Conservation (phyloP, 2,888 invertebrate genomes). For the Noctua comes region DNA sequence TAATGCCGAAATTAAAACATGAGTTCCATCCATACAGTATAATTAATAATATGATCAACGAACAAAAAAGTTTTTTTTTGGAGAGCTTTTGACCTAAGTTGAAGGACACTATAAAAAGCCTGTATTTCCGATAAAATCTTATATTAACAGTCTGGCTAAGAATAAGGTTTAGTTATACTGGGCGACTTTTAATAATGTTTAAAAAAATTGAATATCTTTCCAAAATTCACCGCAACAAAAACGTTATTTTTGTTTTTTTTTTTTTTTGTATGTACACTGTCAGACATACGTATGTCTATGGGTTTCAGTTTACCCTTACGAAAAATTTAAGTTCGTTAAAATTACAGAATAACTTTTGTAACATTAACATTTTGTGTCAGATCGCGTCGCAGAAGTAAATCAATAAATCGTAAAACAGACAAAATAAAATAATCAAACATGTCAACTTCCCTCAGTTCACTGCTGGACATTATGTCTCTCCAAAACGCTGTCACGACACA, state of each 20-base stretch:
- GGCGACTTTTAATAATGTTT: background rate
- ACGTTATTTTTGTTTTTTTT: background rate
- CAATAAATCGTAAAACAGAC: background rate
- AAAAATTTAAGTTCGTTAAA: background rate
- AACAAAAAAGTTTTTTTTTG: background rate
- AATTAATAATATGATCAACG: conserved; percentile 8
- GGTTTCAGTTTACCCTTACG: background rate
- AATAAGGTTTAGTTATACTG: conserved; percentile 15
- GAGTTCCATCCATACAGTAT: background rate
- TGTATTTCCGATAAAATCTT: conserved; percentile 50
- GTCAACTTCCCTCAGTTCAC: background rate
- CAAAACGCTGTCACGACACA: background rate
- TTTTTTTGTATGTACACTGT: background rate
- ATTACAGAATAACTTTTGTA: background rate
- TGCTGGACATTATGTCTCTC: too few relatives aligned
- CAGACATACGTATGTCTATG: background rate
- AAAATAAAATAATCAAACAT: too few relatives aligned
- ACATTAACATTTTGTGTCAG: background rate
- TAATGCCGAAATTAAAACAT: background rate
- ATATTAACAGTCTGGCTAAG: conserved; percentile 15
- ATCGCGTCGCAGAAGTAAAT: background rate
- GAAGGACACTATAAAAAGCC: conserved; percentile 54
- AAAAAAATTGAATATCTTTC: background rate
- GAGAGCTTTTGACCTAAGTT: conserved; percentile 34
- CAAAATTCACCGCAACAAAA: background rate